Evolutionary conservation across 2,888 invertebrate genomes (phyloP), one percentile per base, ranked within the genome.

Genomic region (Phrixothrix hirtus): DNA sequence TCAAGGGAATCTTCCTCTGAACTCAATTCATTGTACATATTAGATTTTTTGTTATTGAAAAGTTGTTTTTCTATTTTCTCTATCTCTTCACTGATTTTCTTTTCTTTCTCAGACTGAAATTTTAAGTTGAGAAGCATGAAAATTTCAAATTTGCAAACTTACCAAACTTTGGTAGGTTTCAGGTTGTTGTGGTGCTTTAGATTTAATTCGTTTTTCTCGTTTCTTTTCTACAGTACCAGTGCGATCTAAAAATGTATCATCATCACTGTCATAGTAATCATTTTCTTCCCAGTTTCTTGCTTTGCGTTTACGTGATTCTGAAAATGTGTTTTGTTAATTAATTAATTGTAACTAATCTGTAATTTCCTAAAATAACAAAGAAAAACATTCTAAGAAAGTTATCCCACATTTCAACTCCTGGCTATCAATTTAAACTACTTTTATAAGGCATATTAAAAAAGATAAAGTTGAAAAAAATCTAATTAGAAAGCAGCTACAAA

Each of bases 201-300:
- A 75, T 70, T 82, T 79, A 86, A 91, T 92, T 45, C 95, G 80
- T 50, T 84, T 82, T 63, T 85, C 81, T 4, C 97, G 81, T 71
- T 95, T 96, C 62, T 84, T 83, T 73, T 96, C 95, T 13, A 98
- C 85, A 46, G 87, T 85, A 1, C 97, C 98, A 0, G 99, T 99
- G 56, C 98, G 80, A 73, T 99, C 99, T 43, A 95, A 81, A 78
- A 91, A 99, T 13, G 89, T 89, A 74, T 99, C 98, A 54, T 99
- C 98, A 67, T 99, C 96, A 1, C 92, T 92, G 62, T 92, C 92
- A 73, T 94, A 95, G 71, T 82, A 95, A 74, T 95, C 97, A 67
- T 96, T 91, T 1, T 90, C 91, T 65, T 86, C 84, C 84, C 90
- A 89, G 63, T 89, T 85, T 60, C 86, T 86, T 6, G 81, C 76